Evolutionary conservation across 2,797 vertebrate genomes (phyloP).

Genomic region (Benthosema pterotum): DNA sequence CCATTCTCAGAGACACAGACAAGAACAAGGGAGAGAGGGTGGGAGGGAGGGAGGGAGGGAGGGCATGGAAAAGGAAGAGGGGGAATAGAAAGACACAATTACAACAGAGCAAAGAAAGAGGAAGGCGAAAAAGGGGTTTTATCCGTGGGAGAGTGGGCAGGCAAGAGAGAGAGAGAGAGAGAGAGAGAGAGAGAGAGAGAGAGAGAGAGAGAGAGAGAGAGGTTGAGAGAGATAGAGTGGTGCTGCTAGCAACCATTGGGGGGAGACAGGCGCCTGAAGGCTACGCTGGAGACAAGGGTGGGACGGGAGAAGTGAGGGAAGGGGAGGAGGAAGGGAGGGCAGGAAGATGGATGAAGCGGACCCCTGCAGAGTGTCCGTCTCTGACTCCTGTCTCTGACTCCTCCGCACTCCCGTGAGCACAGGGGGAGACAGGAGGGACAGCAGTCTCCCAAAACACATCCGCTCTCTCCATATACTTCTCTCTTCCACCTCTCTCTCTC

Average conservation of each 20-base stretch:
- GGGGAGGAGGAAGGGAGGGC: conserved; percentile 62
- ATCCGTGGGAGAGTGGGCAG: too few species aligned
- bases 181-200: conserved; percentile 24
- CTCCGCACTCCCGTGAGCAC: conserved; percentile 77
- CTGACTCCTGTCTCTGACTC: conserved; percentile 78
- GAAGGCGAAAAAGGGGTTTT: conserved; percentile 9
- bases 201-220: too few species aligned
- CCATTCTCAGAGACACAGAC: conserved; percentile 25
- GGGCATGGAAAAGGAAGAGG: conserved; percentile 2
- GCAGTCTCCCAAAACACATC: conserved; percentile 1
- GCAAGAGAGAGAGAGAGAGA: conserved; percentile 30
- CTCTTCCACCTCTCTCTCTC: not conserved
- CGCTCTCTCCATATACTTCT: not conserved
- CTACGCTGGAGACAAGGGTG: conserved; percentile 55
- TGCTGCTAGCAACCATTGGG: conserved; percentile 36
- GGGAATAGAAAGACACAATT: not conserved
- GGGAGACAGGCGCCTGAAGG: conserved; percentile 67
- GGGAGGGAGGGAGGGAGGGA: conserved; percentile 30
- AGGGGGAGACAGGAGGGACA: conserved; percentile 65
- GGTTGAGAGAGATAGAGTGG: conserved; percentile 31
- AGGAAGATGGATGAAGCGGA: conserved; percentile 82
- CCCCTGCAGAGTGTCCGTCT: conserved; percentile 84
- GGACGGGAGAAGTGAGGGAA: conserved; percentile 26
- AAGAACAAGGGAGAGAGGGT: conserved; percentile 27
- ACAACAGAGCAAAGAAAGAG: conserved; percentile 1